Conservation (phyloP, 2,888 invertebrate species). For the Pterobdella sp. region DNA sequence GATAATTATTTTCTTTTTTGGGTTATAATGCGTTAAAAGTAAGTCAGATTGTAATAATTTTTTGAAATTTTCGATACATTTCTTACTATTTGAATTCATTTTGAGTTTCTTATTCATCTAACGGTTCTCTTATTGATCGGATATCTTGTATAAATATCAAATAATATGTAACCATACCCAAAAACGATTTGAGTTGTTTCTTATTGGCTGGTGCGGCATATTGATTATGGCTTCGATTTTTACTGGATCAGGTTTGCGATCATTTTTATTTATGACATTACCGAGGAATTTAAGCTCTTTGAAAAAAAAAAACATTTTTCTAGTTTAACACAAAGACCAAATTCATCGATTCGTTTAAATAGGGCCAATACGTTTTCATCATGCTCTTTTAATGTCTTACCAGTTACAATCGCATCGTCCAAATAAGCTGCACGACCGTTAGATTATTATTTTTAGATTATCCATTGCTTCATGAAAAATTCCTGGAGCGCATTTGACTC, state of each 20-base stretch:
- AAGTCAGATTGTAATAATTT: conserved; percentile 14
- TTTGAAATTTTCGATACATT: conserved; percentile 18
- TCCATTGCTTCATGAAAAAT: conserved; percentile 14
- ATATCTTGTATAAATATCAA: background rate
- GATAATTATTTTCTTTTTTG: background rate
- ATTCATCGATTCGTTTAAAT: conserved; percentile 4
- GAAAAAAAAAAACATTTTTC: background rate
- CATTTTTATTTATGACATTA: background rate
- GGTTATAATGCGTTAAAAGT: conserved; percentile 24
- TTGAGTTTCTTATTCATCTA: background rate
- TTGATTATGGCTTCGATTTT: conserved; percentile 17
- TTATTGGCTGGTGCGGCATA: conserved; percentile 15
- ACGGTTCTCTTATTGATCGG: background rate
- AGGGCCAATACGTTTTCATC: too few species aligned
- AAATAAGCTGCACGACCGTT: background rate
- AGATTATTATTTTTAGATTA: background rate
- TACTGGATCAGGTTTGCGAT: conserved; percentile 4
- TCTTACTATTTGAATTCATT: too few species aligned
- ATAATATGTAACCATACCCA: conserved; percentile 3
- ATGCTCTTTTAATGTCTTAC: too few species aligned
- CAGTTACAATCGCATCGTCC: conserved; percentile 19
- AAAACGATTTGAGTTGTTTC: background rate
- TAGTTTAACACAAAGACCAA: background rate
- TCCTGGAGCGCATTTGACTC: too few species aligned
- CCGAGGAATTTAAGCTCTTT: background rate